These are phyloP conservation scores for Parazoanthus swiftii DNA, from an alignment of 92 coral and sea anemone genomes.

Conservation along the genomic window DNA sequence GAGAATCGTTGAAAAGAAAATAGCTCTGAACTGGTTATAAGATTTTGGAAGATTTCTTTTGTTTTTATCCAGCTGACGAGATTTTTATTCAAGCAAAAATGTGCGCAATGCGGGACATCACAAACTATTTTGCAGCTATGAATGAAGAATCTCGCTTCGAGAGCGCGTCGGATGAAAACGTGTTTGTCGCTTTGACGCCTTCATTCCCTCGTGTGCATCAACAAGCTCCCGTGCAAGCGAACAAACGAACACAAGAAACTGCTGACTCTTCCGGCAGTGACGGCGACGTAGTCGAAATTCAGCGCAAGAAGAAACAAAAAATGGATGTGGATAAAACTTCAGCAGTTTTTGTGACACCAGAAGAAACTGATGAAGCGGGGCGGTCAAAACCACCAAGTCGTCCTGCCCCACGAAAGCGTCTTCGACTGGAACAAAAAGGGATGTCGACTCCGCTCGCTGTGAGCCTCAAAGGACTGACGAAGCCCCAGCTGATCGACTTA, in stretches of 20 bases:
- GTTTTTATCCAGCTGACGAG: neutral
- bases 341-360: constrained; percentile 73
- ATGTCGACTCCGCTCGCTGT: constrained; percentile 47
- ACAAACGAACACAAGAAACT: constrained; percentile 12
- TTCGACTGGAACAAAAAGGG: constrained; percentile 47
- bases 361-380: constrained; percentile 50
- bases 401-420: constrained; percentile 55
- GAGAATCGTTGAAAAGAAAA: neutral
- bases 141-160: constrained; percentile 43
- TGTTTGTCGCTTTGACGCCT: constrained; percentile 61
- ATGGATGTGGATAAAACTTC: constrained; percentile 17
- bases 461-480: constrained; percentile 65
- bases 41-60: neutral
- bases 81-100: constrained; percentile 31
- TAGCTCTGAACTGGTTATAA: neutral
- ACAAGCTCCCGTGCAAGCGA: constrained; percentile 21
- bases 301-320: constrained; percentile 21
- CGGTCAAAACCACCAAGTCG: constrained; percentile 19
- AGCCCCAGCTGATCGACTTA: constrained; percentile 64
- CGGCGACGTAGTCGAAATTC: constrained; percentile 28
- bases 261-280: constrained; percentile 26
- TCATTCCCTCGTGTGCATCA: constrained; percentile 52
- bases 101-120: constrained; percentile 75
- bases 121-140: constrained; percentile 53
- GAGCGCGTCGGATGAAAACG: constrained; percentile 73